phyloP scores from a whole-genome alignment of 2,797 vertebrate genomes.

The Adrianichthys oophorus region DNA sequence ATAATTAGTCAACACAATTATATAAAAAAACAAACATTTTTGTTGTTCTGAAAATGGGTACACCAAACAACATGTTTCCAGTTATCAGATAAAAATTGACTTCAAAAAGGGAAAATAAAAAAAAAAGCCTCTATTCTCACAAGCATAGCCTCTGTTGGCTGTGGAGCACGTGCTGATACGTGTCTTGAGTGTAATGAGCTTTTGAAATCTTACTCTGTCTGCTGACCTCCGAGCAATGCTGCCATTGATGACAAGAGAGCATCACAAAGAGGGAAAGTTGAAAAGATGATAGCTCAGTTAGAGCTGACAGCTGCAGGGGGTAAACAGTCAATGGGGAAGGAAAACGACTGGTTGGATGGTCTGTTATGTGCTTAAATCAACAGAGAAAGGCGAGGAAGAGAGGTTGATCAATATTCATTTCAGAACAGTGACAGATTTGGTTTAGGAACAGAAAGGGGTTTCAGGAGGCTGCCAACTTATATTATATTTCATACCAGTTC shows the following conservation, averaged over 20 bases:
- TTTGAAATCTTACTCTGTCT: conserved; percentile 4
- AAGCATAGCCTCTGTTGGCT: conserved; percentile 14
- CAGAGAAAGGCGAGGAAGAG: conserved; percentile 16
- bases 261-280: conserved; percentile 19
- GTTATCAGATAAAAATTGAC: conserved; percentile 1
- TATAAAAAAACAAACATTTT: too few relatives aligned
- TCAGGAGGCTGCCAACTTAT: conserved; percentile 15
- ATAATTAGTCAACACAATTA: too few relatives aligned
- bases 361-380: conserved; percentile 23
- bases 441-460: conserved; percentile 18
- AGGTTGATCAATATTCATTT: conserved; percentile 8
- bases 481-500: too few relatives aligned
- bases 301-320: conserved; percentile 1
- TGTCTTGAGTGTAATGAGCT: background rate
- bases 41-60: too few relatives aligned
- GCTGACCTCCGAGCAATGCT: conserved; percentile 19
- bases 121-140: conserved; percentile 1
- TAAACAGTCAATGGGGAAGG: conserved; percentile 1
- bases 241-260: conserved; percentile 5
- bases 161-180: background rate
- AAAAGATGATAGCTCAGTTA: conserved; percentile 8
- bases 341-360: background rate
- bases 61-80: background rate
- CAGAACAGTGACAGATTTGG: conserved; percentile 19
- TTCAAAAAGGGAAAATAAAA: background rate